phyloP scores from a whole-genome alignment of 2,888 invertebrate species.

The Tuberolachnus salignus region DNA sequence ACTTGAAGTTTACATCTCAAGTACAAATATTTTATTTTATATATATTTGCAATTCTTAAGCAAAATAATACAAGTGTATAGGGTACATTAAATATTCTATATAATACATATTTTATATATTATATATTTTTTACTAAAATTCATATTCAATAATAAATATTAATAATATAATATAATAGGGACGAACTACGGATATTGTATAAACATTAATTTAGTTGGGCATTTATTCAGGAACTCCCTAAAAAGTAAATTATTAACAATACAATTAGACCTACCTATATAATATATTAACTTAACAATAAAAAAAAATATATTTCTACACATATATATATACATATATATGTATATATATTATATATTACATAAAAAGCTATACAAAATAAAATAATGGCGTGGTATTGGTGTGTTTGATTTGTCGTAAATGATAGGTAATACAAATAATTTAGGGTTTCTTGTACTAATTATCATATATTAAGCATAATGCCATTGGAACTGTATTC shows the following conservation, averaged over 20 bases:
- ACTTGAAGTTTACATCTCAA: too few relatives aligned
- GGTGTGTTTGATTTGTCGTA: constrained; percentile 32
- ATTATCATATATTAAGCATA: not conserved
- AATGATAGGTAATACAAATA: not conserved
- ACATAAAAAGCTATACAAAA: constrained; percentile 9
- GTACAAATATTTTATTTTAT: too few relatives aligned
- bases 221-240: constrained; percentile 26
- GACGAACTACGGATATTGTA: not conserved
- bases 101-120: not conserved
- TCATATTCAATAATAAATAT: constrained; percentile 12
- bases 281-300: not conserved
- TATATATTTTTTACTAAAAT: not conserved
- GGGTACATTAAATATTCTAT: too few relatives aligned
- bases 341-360: not conserved
- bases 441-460: constrained; percentile 13
- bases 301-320: not conserved
- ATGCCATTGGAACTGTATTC: constrained; percentile 5
- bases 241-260: not conserved
- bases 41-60: too few relatives aligned
- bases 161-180: not conserved
- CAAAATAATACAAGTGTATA: too few relatives aligned
- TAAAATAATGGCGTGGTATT: constrained; percentile 11
- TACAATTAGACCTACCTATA: not conserved
- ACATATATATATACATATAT: not conserved
- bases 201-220: not conserved